Evolutionary conservation across 2,888 invertebrate genomes (phyloP), one percentile per base, ranked within the genome.

Genomic region (Graphium colonna): DNA sequence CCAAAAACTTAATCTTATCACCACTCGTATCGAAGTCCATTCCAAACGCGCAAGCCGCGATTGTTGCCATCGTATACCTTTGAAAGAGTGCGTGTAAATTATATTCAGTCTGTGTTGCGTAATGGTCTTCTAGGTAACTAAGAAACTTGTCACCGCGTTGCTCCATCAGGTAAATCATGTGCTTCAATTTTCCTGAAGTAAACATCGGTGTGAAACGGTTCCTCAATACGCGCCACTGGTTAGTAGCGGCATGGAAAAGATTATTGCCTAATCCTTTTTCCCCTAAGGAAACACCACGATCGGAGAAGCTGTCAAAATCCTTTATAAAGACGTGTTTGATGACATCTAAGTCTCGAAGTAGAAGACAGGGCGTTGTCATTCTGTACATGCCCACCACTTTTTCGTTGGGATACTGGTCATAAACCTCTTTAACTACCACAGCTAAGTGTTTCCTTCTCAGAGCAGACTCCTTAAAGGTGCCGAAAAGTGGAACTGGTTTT

Each of bases 331-430:
- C 56, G 3, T 74, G 61, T 59, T 79, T 79, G 3, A 82, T 58
- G 1, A 78, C 43, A 8, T 83, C 80, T 13, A 77, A 60, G 55
- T 83, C 81, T 12, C 73, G 60, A 9, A 83, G 55, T 1, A 81
- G 42, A 9, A 82, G 38, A 31, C 62, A 59, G 0, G 79, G 80
- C 1, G 67, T 67, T 0, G 71, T 73, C 67, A 76, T 71, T 52
- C 73, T 70, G 21, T 70, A 82, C 0, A 79, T 5, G 1, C 82
- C 82, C 0, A 83, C 70, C 0, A 79, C 61, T 63, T 78, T 79
- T 56, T 78, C 79, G 3, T 75, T 61, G 0, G 74, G 72, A 51
- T 59, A 80, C 1, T 58, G 50, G 0, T 71, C 42, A 45, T 82
- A 80, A 0, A 75, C 55, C 38, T 74, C 68, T 43, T 67, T 60